Conservation (phyloP, 2,797 vertebrate species). For the Linurgus olivaceus region DNA sequence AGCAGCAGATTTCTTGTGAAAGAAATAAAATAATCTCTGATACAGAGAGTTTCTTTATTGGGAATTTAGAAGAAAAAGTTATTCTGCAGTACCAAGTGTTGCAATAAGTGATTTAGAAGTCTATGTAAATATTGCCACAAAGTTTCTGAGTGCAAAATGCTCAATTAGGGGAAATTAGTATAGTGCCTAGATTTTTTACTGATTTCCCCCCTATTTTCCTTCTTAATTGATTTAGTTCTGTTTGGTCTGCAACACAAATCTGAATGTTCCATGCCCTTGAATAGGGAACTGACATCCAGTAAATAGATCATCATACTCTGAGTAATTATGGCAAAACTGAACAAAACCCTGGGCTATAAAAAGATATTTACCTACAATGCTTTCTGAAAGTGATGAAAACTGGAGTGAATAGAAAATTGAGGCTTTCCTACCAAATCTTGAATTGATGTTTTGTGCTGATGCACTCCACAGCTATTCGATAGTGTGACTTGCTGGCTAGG, state of each 20-base stretch:
- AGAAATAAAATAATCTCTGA: neutral
- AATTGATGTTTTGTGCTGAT: neutral
- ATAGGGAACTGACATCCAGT: neutral
- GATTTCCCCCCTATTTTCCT: neutral
- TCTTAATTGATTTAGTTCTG: neutral
- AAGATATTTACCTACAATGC: fast-evolving
- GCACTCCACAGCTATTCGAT: neutral
- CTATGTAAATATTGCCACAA: neutral
- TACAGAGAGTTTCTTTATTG: neutral
- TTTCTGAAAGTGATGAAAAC: neutral
- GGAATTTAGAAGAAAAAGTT: neutral
- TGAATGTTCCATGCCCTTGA: neutral
- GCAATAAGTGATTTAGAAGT: neutral
- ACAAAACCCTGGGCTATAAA: neutral
- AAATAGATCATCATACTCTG: neutral
- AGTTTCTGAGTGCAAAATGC: neutral
- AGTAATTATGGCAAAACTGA: neutral
- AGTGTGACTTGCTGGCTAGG: neutral
- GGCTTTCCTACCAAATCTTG: neutral
- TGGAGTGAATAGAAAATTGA: neutral
- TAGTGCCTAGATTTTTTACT: neutral
- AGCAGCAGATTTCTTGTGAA: neutral
- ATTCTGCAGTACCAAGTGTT: neutral
- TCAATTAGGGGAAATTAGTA: neutral
- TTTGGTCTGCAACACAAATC: neutral